Conservation (phyloP, 2,888 invertebrate species). For the Ctena decussata region DNA sequence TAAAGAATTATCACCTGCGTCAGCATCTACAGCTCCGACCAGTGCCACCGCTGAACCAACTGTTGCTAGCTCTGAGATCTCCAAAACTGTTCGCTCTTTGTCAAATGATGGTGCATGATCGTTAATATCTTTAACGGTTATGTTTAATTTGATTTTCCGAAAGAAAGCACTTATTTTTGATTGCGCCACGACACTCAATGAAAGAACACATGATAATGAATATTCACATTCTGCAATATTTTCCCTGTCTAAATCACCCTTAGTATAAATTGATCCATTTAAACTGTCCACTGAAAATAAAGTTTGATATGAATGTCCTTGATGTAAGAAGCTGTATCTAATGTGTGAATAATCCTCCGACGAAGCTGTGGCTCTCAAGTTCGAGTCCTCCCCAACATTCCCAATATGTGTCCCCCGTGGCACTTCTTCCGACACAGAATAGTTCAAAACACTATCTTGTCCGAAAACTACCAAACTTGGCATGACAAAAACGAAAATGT, state of each 20-base stretch:
- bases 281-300: constrained; percentile 69
- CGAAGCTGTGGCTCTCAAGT: constrained; percentile 66
- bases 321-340: constrained; percentile 72
- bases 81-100: constrained; percentile 60
- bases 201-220: constrained; percentile 63
- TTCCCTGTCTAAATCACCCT: constrained; percentile 68
- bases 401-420: constrained; percentile 64
- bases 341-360: constrained; percentile 68
- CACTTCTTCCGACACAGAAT: constrained; percentile 67
- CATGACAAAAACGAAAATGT: background rate
- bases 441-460: constrained; percentile 45
- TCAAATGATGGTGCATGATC: constrained; percentile 78
- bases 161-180: constrained; percentile 73
- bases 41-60: constrained; percentile 66
- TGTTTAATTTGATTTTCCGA: constrained; percentile 72
- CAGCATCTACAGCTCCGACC: constrained; percentile 73
- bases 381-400: constrained; percentile 68
- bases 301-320: constrained; percentile 62
- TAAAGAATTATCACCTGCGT: constrained; percentile 69
- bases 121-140: constrained; percentile 76
- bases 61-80: constrained; percentile 72
- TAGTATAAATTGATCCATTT: constrained; percentile 65
- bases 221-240: constrained; percentile 67
- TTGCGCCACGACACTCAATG: constrained; percentile 76
- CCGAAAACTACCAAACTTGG: constrained; percentile 14